A percentile compares a stretch with the other conserved stretches of the same genome.
Conservation (phyloP, 2,888 invertebrate genomes). For the Protonemura montana region DNA sequence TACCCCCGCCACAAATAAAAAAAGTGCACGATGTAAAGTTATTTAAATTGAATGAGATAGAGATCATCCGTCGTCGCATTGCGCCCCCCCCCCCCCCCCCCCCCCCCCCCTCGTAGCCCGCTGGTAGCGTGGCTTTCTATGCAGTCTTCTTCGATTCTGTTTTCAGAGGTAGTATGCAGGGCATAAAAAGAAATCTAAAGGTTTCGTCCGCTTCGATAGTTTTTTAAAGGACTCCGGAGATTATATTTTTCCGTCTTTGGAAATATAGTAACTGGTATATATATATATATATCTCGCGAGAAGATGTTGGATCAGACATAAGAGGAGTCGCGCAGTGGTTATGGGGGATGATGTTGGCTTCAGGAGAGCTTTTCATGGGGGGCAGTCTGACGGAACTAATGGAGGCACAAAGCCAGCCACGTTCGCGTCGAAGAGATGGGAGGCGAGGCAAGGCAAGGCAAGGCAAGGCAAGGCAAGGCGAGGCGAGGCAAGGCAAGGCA, state of each 20-base stretch:
- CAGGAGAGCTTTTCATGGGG: slow-evolving; percentile 54
- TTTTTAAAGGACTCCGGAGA: slow-evolving; percentile 61
- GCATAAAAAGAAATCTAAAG: slow-evolving; percentile 54
- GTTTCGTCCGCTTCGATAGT: slow-evolving; percentile 60
- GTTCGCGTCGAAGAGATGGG: not conserved
- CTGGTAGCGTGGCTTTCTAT: slow-evolving; percentile 24
- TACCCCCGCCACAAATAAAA: no score
- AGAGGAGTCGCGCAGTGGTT: slow-evolving; percentile 21
- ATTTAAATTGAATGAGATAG: slow-evolving; percentile 13
- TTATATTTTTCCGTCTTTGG: slow-evolving; percentile 58
- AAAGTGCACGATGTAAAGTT: not conserved
- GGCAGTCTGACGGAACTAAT: slow-evolving; percentile 61
- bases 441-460: not conserved
- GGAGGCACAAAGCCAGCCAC: slow-evolving; percentile 56
- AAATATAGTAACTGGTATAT: slow-evolving; percentile 46
- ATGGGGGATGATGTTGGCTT: slow-evolving; percentile 30
- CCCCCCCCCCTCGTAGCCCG: no score
- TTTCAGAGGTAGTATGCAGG: not conserved
- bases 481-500: no score
- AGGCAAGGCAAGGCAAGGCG: no score
- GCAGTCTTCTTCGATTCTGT: slow-evolving; percentile 34
- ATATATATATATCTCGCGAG: slow-evolving; percentile 19
- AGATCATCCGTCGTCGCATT: not conserved
- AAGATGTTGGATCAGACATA: slow-evolving; percentile 32
- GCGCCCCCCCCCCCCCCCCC: no score